Evolutionary conservation across 2,797 vertebrate genomes (phyloP).

Genomic region (Molossus alvarezi): DNA sequence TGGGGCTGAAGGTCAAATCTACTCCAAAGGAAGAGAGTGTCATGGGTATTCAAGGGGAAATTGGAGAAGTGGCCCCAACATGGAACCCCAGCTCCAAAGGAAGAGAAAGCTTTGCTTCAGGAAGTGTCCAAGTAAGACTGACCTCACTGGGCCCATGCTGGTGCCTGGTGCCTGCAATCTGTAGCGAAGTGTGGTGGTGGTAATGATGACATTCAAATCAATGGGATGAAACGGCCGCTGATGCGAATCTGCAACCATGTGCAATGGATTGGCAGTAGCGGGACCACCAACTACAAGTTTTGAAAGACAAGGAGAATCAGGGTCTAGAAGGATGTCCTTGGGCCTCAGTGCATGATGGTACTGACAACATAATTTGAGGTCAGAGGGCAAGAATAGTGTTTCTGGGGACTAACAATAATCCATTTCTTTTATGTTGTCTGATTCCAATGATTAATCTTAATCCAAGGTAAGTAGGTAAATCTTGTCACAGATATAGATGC

Average conservation of each 20-base stretch:
- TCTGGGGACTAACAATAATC: background rate
- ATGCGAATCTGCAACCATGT: background rate
- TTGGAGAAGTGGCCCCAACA: background rate
- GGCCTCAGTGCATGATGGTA: fast-evolving
- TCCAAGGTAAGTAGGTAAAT: background rate
- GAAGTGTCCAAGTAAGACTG: background rate
- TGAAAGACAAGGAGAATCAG: background rate
- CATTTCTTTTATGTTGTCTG: background rate
- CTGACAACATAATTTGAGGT: background rate
- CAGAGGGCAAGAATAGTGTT: background rate
- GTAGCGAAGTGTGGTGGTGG: background rate
- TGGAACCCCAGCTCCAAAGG: background rate
- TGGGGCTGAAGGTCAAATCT: background rate
- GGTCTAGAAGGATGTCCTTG: background rate
- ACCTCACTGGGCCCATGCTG: background rate
- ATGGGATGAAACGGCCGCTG: background rate
- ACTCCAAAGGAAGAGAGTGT: background rate
- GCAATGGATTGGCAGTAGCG: background rate
- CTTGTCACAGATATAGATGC: background rate
- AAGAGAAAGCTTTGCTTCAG: background rate
- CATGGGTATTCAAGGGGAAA: background rate
- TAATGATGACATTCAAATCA: background rate
- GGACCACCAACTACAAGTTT: background rate
- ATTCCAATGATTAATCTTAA: constrained; percentile 19
- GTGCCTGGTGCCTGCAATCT: background rate